Evolutionary conservation across 2,797 vertebrate genomes (phyloP).

Genomic region (Denticeps clupeoides): DNA sequence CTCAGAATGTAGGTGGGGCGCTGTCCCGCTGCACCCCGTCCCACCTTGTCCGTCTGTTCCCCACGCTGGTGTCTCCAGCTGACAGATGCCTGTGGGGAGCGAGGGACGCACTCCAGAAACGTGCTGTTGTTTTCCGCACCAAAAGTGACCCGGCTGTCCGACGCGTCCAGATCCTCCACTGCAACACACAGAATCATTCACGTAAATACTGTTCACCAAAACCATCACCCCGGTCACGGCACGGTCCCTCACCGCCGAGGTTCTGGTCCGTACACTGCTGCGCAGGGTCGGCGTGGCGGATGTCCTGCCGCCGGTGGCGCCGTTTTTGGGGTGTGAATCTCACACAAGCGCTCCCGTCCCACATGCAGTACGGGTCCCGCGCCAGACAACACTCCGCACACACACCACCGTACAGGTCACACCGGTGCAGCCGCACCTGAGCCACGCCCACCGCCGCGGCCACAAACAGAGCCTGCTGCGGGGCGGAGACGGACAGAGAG

Average conservation of each 20-base stretch:
- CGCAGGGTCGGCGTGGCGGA: conserved; percentile 67
- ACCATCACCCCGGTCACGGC: too few relatives aligned
- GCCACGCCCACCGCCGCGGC: conserved; percentile 72
- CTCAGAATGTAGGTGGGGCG: not conserved
- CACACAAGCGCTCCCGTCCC: conserved; percentile 76
- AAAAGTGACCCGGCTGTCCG: conserved; percentile 64
- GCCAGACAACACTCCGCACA: conserved; percentile 92
- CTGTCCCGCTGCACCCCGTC: not conserved
- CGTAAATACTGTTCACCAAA: too few relatives aligned
- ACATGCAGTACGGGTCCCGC: conserved; percentile 86
- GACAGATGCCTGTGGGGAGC: conserved; percentile 75
- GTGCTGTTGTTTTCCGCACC: conserved; percentile 88
- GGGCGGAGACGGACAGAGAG: not conserved
- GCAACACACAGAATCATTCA: conserved; percentile 9
- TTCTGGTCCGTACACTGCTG: conserved; percentile 82
- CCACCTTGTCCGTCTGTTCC: conserved; percentile 71
- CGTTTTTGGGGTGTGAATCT: conserved; percentile 67
- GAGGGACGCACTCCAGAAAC: conserved; percentile 79
- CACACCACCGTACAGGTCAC: conserved; percentile 77
- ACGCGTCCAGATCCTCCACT: conserved; percentile 59
- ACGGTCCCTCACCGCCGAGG: conserved; percentile 56
- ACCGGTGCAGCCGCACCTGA: conserved; percentile 75
- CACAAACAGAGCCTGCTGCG: conserved; percentile 77
- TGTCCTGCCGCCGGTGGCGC: conserved; percentile 73
- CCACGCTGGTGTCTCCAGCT: conserved; percentile 78